Base-by-base conservation (phyloP, 2,797 vertebrate species). In the Paratrypauchen microcephalus region DNA sequence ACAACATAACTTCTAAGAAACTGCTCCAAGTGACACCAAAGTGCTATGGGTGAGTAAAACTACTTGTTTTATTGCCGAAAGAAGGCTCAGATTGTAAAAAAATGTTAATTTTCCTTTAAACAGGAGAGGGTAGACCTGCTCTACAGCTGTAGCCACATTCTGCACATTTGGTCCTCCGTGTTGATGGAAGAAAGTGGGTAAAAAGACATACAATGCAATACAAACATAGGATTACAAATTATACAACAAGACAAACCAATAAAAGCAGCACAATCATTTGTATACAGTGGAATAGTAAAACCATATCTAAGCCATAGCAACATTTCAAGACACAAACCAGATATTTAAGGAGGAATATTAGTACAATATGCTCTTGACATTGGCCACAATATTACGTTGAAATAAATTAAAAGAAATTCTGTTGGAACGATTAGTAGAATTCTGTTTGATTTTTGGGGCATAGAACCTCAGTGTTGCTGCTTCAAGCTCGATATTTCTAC, bases 101-200 rank as follows among this genome's bases (percentile, higher is more conserved):
- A n/a, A n/a, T n/a, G n/a, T n/a, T n/a, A n/a, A n/a, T n/a, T n/a
- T n/a, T n/a, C n/a, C n/a, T 73, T 92, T 91, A 68, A 96, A 98
- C 87, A 99, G 94, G 58, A 96, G 95, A 4, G 98, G 98, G 83
- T 99, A 99, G 76, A 96, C 94, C 81, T 99, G 93, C 84, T 99
- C 97, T 89, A 99, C 96, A 23, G 96, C 97, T 52, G 94, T 94
- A 65, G 97, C 96, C 85, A 99, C 96, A 71, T 89, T 95, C 89
- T 96, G 96, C 84, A 99, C 97, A 23, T 96, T 97, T 94, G 98
- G 97, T 91, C 93, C 94, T 95, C 75, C 6, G 19, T 18, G 23
- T 47, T 11, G 16, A 64, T 18, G 1, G 13, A 8, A 26, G 7
- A 2, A 21, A 4, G 30, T 15, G n/a, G 18, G 13, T 6, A 5